Evolutionary conservation across 2,888 invertebrate genomes (phyloP), one percentile per base, ranked within the genome.

Genomic region (Poecilus cupreus): DNA sequence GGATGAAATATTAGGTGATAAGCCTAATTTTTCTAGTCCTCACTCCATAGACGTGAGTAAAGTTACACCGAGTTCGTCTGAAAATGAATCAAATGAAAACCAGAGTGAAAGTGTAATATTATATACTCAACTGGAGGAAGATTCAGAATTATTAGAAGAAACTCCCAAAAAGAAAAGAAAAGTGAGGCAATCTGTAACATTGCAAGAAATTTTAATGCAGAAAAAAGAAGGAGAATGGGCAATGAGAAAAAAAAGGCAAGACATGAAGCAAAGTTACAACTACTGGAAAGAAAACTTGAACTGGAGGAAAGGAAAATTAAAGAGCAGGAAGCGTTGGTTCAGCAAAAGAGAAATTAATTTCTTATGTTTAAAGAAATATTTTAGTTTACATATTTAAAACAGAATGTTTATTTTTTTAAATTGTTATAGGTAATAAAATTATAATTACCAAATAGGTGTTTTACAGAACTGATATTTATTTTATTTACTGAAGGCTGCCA

Each of bases 11-110:
- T 20, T 83, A 26, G 83, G 82, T 3, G 80, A 78, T 49, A 46
- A 70, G 26, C 82, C 80, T 3, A 83, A 64, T 13, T 78, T 78
- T 3, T 49, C 77, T 10, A 82, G 82, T 54, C 83, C 83, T 22
- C 83, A 83, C 39, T 64, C 82, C 0, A 64, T 78, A n/a, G 81
- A 82, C 76, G 82, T 77, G 18, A 0, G 60, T 64, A 11, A 32
- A n/a, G 32, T 51, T n/a, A 51, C 16, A 51, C n/a, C n/a, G n/a
- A 1, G 8, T 51, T 8, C 24, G 3, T 68, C 10, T n/a, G 39
- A 39, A 8, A 24, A 64, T 13, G 10, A 22, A n/a, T n/a, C n/a
- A n/a, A n/a, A n/a, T n/a, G n/a, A n/a, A n/a, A n/a, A n/a, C n/a
- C n/a, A n/a, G n/a, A n/a, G n/a, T n/a, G n/a, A n/a, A n/a, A n/a